phyloP scores from a whole-genome alignment of 2,113 vertebrate species.

The Bungarus multicinctus region DNA sequence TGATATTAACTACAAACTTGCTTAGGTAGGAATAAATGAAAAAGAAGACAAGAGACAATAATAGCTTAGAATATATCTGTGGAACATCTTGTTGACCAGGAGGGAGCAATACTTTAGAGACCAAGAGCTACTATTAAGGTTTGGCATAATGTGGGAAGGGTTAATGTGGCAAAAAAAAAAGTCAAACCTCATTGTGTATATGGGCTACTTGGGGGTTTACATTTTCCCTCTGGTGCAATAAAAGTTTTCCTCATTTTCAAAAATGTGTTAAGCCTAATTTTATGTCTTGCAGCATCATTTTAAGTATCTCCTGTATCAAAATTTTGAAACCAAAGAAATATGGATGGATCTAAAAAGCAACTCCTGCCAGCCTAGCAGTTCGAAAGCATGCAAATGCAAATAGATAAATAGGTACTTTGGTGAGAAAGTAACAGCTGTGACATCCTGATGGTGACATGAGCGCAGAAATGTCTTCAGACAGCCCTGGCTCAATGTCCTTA shows the following conservation, averaged over 20 bases:
- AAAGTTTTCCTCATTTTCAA: background rate
- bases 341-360: background rate
- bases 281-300: background rate
- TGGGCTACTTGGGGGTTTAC: background rate
- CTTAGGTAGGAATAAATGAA: background rate
- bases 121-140: background rate
- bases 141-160: background rate
- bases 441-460: background rate
- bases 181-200: background rate
- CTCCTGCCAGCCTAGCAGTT: background rate
- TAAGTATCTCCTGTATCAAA: background rate
- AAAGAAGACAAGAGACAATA: background rate
- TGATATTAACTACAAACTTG: background rate
- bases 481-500: background rate
- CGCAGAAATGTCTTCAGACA: background rate
- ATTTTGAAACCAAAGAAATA: background rate
- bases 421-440: background rate
- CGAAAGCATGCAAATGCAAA: background rate
- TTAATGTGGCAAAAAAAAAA: background rate
- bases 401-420: background rate
- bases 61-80: background rate
- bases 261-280: background rate
- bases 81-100: background rate
- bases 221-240: background rate
- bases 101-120: background rate